These are phyloP conservation scores for Pantherophis guttatus DNA, from an alignment of 2,113 vertebrate genomes.

Conservation along the genomic window DNA sequence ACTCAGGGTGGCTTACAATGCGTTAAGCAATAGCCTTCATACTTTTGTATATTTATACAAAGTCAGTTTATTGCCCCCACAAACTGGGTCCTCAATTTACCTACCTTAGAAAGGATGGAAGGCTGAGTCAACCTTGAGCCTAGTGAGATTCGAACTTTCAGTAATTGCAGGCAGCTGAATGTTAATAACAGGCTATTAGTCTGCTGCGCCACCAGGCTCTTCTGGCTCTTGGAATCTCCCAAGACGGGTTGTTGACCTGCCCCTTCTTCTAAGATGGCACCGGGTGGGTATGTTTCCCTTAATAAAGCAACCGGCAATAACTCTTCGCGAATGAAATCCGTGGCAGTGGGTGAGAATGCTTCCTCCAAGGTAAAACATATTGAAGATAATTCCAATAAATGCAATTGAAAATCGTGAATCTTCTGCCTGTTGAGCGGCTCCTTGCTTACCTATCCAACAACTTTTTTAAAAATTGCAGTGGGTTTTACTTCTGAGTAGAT, in stretches of 20 bases:
- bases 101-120: too few species aligned
- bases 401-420: neutral
- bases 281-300: neutral
- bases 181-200: too few species aligned
- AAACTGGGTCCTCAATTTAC: too few species aligned
- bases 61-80: too few species aligned
- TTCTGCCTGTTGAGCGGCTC: neutral
- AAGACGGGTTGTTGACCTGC: neutral
- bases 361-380: neutral
- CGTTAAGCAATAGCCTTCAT: too few species aligned
- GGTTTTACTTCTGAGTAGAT: neutral
- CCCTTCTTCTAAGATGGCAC: neutral
- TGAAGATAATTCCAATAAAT: neutral
- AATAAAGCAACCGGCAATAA: neutral
- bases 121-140: too few species aligned
- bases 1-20: too few species aligned
- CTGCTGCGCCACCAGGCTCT: too few species aligned
- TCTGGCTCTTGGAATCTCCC: neutral
- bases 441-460: neutral
- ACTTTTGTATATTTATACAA: too few species aligned
- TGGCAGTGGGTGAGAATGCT: neutral
- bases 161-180: too few species aligned
- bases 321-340: neutral
- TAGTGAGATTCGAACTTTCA: too few species aligned
- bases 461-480: neutral